phyloP scores from a whole-genome alignment of 2,888 invertebrate genomes.

The Dioctria linearis region DNA sequence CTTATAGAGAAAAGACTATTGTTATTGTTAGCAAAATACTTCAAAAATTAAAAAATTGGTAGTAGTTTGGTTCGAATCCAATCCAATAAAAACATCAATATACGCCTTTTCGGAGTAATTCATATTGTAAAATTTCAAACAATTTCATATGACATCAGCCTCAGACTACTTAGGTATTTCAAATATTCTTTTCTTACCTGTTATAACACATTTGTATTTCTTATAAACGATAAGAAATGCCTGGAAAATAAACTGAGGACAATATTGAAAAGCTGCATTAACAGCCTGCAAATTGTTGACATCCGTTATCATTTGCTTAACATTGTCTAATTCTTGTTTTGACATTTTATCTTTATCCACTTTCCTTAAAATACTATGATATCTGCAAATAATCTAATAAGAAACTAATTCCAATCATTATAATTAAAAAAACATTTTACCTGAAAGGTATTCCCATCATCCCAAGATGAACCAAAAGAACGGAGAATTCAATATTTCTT shows the following conservation, averaged over 20 bases:
- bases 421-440: constrained; percentile 25
- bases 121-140: no score
- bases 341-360: constrained; percentile 58
- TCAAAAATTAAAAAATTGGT: no score
- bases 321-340: constrained; percentile 55
- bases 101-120: no score
- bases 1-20: no score
- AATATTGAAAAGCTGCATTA: constrained; percentile 60
- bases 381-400: constrained; percentile 52
- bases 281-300: constrained; percentile 58
- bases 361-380: constrained; percentile 57
- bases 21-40: no score
- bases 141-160: no score
- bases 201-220: constrained; percentile 59
- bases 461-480: constrained; percentile 56
- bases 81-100: no score
- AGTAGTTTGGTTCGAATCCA: no score
- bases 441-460: constrained; percentile 58
- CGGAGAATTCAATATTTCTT: constrained; percentile 53
- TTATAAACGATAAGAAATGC: constrained; percentile 59
- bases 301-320: constrained; percentile 57
- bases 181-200: constrained; percentile 53
- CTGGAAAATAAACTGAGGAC: constrained; percentile 60
- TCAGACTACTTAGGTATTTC: no score
- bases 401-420: background rate